Conservation (phyloP, 2,797 vertebrate species). For the Fistularia tabacaria region DNA sequence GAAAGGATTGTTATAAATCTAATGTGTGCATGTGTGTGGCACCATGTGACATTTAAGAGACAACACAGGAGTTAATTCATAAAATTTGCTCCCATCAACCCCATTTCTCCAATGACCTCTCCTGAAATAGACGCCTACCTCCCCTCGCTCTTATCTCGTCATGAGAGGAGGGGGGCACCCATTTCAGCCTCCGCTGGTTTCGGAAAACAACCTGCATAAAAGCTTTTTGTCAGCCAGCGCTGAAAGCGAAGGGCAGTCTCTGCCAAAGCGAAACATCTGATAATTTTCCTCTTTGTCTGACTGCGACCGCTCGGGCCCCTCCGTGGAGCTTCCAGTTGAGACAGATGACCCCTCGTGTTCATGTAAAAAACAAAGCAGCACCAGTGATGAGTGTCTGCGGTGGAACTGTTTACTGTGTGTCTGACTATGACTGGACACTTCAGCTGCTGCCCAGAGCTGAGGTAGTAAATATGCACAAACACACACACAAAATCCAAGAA, state of each 20-base stretch:
- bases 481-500: not conserved
- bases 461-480: not conserved
- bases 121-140: slow-evolving; percentile 30
- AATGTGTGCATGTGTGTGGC: no score
- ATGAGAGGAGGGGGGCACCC: slow-evolving; percentile 27
- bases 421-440: slow-evolving; percentile 20
- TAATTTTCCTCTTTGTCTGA: slow-evolving; percentile 40
- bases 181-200: slow-evolving; percentile 32
- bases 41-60: no score
- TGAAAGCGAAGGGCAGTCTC: slow-evolving; percentile 33
- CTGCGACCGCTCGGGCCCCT: not conserved
- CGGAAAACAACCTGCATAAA: slow-evolving; percentile 62
- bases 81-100: not conserved
- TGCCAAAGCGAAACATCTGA: slow-evolving; percentile 39
- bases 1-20: no score
- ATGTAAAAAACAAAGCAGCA: not conserved
- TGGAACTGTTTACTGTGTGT: not conserved
- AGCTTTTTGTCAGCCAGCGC: slow-evolving; percentile 55
- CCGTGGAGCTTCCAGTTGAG: not conserved
- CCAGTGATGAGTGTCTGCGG: not conserved
- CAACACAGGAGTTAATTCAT: no score
- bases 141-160: slow-evolving; percentile 24
- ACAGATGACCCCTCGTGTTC: not conserved
- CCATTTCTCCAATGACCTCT: slow-evolving; percentile 49
- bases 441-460: slow-evolving; percentile 11